Conservation (phyloP, 1,140 invertebrate genomes). For the Halyomorpha halys region DNA sequence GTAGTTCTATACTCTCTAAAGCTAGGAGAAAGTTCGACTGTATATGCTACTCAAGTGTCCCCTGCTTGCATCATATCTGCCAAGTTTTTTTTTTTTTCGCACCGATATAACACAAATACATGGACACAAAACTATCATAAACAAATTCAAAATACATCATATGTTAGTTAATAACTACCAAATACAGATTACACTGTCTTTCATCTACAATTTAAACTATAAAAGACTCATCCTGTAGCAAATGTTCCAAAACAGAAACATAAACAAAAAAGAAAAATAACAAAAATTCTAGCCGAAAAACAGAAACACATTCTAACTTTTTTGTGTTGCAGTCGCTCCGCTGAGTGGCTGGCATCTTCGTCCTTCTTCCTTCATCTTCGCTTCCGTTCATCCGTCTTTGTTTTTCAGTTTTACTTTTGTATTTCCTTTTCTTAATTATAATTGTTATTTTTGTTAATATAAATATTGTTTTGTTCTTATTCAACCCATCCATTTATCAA, state of each 20-base stretch:
- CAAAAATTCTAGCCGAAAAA: conserved; percentile 21
- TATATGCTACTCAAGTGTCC: not conserved
- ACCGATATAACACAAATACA: conserved; percentile 7
- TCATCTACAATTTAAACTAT: not conserved
- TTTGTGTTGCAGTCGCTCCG: not conserved
- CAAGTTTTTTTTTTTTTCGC: not conserved
- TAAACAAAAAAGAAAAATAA: conserved; percentile 1
- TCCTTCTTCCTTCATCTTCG: not conserved
- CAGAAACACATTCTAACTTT: conserved; percentile 22
- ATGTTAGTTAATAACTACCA: not conserved
- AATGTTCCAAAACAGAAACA: conserved; percentile 3
- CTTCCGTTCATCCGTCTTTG: not conserved
- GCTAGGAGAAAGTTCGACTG: not conserved
- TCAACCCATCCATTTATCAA: too few relatives aligned
- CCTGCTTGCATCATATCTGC: conserved; percentile 6
- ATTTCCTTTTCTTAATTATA: too few relatives aligned
- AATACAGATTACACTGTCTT: not conserved
- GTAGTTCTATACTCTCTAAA: not conserved
- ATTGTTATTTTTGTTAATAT: not conserved
- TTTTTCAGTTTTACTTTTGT: not conserved
- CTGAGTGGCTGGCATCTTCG: not conserved
- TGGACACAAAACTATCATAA: not conserved
- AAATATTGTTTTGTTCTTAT: not conserved
- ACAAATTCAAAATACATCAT: not conserved
- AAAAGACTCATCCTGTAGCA: conserved; percentile 9